These are phyloP conservation scores for Pseudorectes ferrugineus DNA, from an alignment of 2,113 vertebrate species.

Conservation along the genomic window DNA sequence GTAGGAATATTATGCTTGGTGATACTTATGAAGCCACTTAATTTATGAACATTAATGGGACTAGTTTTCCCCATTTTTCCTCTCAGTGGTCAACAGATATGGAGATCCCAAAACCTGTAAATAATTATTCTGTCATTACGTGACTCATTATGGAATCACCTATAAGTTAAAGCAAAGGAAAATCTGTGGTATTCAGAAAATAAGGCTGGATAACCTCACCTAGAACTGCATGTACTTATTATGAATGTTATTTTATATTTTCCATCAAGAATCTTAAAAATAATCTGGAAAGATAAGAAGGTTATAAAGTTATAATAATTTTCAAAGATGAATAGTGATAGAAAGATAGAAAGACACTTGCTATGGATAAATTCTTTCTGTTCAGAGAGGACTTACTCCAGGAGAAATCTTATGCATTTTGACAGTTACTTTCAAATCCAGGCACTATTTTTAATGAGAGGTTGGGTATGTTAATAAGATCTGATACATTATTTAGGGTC, in stretches of 20 bases:
- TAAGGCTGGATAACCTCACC: background rate
- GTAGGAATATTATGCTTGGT: background rate
- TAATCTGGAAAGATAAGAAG: background rate
- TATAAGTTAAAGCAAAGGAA: background rate
- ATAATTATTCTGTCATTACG: background rate
- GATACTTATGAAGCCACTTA: background rate
- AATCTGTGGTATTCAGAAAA: background rate
- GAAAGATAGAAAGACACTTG: background rate
- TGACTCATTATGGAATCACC: background rate
- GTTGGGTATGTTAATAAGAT: background rate
- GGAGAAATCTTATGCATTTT: background rate
- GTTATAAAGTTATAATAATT: background rate
- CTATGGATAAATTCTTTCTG: background rate
- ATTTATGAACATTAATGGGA: background rate
- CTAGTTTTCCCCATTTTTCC: background rate
- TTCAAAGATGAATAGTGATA: background rate
- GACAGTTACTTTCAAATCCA: background rate
- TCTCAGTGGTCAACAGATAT: background rate
- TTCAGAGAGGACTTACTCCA: background rate
- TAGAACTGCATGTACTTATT: background rate
- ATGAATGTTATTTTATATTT: background rate
- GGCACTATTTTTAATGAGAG: background rate
- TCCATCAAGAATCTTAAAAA: background rate
- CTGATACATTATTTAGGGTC: background rate
- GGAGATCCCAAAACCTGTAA: background rate